These are phyloP conservation scores for Cerceris rybyensis DNA, from an alignment of 2,888 invertebrate genomes.

Conservation along the genomic window DNA sequence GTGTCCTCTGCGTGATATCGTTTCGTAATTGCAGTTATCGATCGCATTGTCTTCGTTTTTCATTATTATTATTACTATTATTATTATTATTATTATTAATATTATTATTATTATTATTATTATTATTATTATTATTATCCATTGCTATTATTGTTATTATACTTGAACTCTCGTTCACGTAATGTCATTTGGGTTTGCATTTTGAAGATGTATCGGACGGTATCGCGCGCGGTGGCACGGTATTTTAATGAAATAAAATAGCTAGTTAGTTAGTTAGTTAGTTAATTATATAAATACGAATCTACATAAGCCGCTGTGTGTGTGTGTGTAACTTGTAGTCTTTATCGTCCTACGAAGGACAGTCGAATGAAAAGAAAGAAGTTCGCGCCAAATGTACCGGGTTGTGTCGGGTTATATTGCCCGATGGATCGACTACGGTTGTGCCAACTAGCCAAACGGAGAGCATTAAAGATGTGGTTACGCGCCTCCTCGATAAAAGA, in stretches of 20 bases:
- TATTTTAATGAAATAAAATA: not conserved
- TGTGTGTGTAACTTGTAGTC: constrained; percentile 78
- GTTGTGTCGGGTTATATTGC: constrained; percentile 92
- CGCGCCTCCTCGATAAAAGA: constrained; percentile 91
- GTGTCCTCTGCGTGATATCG: not conserved
- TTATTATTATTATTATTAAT: no score
- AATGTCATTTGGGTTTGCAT: not conserved
- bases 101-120: no score
- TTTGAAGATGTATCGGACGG: not conserved
- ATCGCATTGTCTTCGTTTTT: not conserved
- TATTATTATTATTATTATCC: no score
- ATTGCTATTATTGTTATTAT: no score
- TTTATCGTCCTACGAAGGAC: constrained; percentile 80
- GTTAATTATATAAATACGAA: constrained; percentile 28
- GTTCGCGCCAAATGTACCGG: constrained; percentile 80
- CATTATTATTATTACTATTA: no score
- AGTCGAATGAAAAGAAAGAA: constrained; percentile 80
- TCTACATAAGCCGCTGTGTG: constrained; percentile 46
- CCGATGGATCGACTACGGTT: constrained; percentile 96
- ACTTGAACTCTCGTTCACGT: not conserved
- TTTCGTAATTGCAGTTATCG: no score
- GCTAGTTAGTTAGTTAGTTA: constrained; percentile 2
- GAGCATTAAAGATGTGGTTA: constrained; percentile 90
- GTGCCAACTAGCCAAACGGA: constrained; percentile 91
- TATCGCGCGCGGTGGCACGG: not conserved